These are phyloP conservation scores for Astreopora myriophthalma DNA, from an alignment of 64 coral and sea anemone genomes.

Conservation along the genomic window DNA sequence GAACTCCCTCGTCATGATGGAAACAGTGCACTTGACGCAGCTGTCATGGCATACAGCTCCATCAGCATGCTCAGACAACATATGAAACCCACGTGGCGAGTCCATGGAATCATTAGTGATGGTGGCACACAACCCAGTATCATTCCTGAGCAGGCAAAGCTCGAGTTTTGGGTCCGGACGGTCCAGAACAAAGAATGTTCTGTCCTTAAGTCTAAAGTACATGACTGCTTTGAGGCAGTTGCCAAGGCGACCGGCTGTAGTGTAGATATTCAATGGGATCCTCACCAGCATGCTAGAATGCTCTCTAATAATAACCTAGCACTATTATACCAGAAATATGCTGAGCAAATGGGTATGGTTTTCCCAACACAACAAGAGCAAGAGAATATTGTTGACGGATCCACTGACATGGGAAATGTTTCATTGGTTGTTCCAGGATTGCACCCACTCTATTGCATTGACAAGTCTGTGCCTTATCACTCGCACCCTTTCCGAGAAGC, in stretches of 20 bases:
- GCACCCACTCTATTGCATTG: slow-evolving; percentile 67
- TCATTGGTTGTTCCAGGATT: slow-evolving; percentile 58
- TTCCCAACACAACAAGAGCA: slow-evolving; percentile 46
- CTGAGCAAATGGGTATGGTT: slow-evolving; percentile 42
- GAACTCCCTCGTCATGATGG: background rate
- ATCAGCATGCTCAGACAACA: slow-evolving; percentile 77
- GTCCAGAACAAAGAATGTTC: slow-evolving; percentile 29
- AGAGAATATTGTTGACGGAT: slow-evolving; percentile 50
- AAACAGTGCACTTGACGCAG: slow-evolving; percentile 70
- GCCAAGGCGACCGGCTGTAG: slow-evolving; percentile 37
- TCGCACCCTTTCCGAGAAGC: slow-evolving; percentile 58
- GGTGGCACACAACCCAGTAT: slow-evolving; percentile 58
- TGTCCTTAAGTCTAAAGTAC: slow-evolving; percentile 31
- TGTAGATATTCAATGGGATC: slow-evolving; percentile 59
- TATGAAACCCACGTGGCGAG: slow-evolving; percentile 74
- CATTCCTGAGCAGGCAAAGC: slow-evolving; percentile 57
- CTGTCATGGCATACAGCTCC: slow-evolving; percentile 54
- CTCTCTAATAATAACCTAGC: slow-evolving; percentile 37
- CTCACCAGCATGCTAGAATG: slow-evolving; percentile 8
- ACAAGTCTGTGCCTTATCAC: slow-evolving; percentile 42
- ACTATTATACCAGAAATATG: slow-evolving; percentile 63
- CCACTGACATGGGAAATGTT: slow-evolving; percentile 85
- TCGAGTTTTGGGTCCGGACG: slow-evolving; percentile 59
- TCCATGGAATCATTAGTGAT: slow-evolving; percentile 74
- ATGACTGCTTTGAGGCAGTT: slow-evolving; percentile 43